Evolutionary conservation across 1,140 invertebrate genomes (phyloP).

Genomic region (Atta cephalotes): DNA sequence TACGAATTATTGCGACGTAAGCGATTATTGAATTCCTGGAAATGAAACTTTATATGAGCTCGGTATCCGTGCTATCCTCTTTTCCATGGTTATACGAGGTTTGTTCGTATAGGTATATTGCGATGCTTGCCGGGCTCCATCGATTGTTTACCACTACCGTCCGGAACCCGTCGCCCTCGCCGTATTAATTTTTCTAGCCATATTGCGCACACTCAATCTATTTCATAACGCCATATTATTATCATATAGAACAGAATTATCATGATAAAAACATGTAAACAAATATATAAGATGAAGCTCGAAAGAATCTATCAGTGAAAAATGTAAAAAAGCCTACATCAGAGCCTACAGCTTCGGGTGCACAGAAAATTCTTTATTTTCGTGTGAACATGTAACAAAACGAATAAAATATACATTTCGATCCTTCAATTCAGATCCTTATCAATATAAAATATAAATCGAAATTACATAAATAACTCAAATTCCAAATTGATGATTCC

Average conservation of each 20-base stretch:
- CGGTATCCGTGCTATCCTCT: constrained; percentile 30
- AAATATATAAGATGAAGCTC: too few relatives aligned
- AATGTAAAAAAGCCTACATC: too few relatives aligned
- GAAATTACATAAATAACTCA: too few relatives aligned
- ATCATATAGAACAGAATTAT: neutral
- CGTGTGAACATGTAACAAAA: too few relatives aligned
- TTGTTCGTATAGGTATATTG: constrained; percentile 38
- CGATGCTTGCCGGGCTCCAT: constrained; percentile 45
- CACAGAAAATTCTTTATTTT: too few relatives aligned
- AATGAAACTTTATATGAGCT: constrained; percentile 77
- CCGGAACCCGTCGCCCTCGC: neutral
- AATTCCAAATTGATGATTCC: too few relatives aligned
- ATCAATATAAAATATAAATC: too few relatives aligned
- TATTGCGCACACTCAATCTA: neutral
- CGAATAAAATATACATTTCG: too few relatives aligned
- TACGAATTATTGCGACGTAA: constrained; percentile 73
- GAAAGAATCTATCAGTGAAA: too few relatives aligned
- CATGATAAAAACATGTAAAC: neutral
- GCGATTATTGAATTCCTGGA: constrained; percentile 77
- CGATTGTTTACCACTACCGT: constrained; percentile 63
- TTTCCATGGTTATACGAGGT: constrained; percentile 44
- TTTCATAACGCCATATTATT: neutral
- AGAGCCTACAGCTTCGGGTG: too few relatives aligned
- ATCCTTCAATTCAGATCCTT: too few relatives aligned
- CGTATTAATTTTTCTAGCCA: neutral